Percentiles rank a stretch among this genome's conserved stretches.
Conservation (phyloP, 2,797 vertebrate species). For the Sebastolobus alascanus region DNA sequence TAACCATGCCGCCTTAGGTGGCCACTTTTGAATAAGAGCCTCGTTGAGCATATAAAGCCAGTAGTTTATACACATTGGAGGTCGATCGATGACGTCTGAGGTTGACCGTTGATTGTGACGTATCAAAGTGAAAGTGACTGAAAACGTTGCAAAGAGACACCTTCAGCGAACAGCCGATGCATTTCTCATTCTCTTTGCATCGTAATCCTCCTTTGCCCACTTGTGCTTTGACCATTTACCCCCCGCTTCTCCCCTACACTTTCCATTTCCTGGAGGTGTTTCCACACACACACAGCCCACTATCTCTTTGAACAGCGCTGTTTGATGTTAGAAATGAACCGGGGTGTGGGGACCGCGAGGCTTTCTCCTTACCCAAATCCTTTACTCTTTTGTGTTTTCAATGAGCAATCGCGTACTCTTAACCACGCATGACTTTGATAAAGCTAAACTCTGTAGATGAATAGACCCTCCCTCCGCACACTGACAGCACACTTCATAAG, state of each 20-base stretch:
- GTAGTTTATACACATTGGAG: not conserved
- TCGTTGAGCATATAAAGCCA: not conserved
- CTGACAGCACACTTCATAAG: constrained; percentile 54
- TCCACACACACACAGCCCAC: constrained; percentile 15
- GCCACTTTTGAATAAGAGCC: not conserved
- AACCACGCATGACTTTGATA: constrained; percentile 73
- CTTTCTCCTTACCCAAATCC: constrained; percentile 41
- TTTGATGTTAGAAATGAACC: constrained; percentile 68
- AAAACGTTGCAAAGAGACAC: constrained; percentile 28
- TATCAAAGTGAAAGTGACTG: constrained; percentile 38
- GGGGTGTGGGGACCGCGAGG: constrained; percentile 19
- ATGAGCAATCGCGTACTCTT: constrained; percentile 61
- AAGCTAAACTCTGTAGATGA: constrained; percentile 67
- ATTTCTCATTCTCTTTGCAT: constrained; percentile 30
- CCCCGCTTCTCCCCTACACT: constrained; percentile 15
- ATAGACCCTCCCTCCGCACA: constrained; percentile 45
- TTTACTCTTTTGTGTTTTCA: constrained; percentile 66
- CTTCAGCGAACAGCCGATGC: constrained; percentile 8
- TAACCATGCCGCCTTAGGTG: not conserved
- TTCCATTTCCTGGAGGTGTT: constrained; percentile 61
- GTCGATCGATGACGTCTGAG: constrained; percentile 21
- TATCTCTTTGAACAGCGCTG: constrained; percentile 53
- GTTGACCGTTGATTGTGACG: constrained; percentile 10
- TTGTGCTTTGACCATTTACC: constrained; percentile 49
- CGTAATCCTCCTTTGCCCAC: constrained; percentile 43